These are phyloP conservation scores for Macropis europaea DNA, from an alignment of 2,888 invertebrate genomes.

Conservation along the genomic window DNA sequence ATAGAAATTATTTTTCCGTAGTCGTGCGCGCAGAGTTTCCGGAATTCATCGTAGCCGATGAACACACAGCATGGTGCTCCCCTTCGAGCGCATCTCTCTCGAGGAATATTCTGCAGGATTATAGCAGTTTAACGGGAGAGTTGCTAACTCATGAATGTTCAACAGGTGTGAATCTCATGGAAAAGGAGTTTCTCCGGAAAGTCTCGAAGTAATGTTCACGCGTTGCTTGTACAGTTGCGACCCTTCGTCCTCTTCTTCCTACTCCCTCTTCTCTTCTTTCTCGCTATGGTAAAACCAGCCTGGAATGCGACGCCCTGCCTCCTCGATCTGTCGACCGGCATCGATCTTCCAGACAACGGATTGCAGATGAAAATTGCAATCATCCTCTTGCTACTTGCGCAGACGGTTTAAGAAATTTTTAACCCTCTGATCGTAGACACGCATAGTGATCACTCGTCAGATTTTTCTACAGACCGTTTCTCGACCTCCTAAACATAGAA, in stretches of 20 bases:
- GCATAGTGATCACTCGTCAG: no score
- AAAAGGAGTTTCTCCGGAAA: conserved; percentile 9
- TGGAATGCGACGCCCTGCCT: conserved; percentile 31
- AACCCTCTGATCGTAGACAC: no score
- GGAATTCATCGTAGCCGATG: not conserved
- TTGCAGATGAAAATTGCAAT: conserved; percentile 11
- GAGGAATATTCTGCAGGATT: not conserved
- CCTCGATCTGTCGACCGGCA: conserved; percentile 25
- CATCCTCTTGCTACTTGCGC: not conserved
- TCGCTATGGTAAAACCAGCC: conserved; percentile 37
- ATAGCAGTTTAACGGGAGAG: conserved; percentile 8
- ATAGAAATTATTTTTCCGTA: not conserved
- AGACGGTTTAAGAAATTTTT: no score
- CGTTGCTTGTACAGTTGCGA: conserved; percentile 21
- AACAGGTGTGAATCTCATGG: conserved; percentile 27
- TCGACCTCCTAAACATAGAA: no score
- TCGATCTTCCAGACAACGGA: conserved; percentile 22
- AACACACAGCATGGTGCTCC: not conserved
- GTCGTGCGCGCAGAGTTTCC: not conserved
- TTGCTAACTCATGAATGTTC: conserved; percentile 31
- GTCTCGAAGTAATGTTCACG: conserved; percentile 28
- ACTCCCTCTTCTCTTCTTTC: conserved; percentile 12
- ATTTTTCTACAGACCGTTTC: no score
- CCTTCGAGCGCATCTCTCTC: not conserved
- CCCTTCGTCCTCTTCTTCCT: conserved; percentile 34